These are phyloP conservation scores for Polydrusus cervinus DNA, from an alignment of 2,888 invertebrate species.

Conservation along the genomic window DNA sequence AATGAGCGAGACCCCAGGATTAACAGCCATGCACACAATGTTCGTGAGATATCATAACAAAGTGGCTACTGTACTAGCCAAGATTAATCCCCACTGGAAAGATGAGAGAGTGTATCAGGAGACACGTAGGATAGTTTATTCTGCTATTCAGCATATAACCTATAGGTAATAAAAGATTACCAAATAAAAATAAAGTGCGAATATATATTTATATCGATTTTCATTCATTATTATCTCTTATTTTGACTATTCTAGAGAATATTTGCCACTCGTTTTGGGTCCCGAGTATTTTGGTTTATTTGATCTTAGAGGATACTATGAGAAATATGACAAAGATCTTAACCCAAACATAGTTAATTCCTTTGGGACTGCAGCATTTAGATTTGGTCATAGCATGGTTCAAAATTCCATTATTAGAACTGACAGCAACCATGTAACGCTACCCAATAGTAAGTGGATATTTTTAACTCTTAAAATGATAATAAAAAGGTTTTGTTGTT, in stretches of 20 bases:
- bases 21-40: conserved; percentile 83
- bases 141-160: conserved; percentile 88
- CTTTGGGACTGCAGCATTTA: conserved; percentile 87
- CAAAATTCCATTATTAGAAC: conserved; percentile 85
- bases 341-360: conserved; percentile 86
- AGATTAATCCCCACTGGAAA: conserved; percentile 89
- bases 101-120: conserved; percentile 92
- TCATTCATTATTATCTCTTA: too few relatives aligned
- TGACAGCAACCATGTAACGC: conserved; percentile 80
- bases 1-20: conserved; percentile 86
- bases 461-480: too few relatives aligned
- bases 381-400: conserved; percentile 91
- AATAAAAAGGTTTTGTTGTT: too few relatives aligned
- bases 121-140: conserved; percentile 86
- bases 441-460: conserved; percentile 80
- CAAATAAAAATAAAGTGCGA: too few relatives aligned
- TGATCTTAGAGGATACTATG: conserved; percentile 80
- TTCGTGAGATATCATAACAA: conserved; percentile 85
- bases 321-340: conserved; percentile 79
- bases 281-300: conserved; percentile 84
- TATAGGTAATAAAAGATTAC: conserved; percentile 71
- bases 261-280: conserved; percentile 84
- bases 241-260: conserved; percentile 75
- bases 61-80: conserved; percentile 81
- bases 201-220: too few relatives aligned